A percentile compares a stretch with the other conserved stretches of the same genome.
Evolutionary conservation across 2,113 vertebrate species (phyloP).

Genomic region (Galemys pyrenaicus): DNA sequence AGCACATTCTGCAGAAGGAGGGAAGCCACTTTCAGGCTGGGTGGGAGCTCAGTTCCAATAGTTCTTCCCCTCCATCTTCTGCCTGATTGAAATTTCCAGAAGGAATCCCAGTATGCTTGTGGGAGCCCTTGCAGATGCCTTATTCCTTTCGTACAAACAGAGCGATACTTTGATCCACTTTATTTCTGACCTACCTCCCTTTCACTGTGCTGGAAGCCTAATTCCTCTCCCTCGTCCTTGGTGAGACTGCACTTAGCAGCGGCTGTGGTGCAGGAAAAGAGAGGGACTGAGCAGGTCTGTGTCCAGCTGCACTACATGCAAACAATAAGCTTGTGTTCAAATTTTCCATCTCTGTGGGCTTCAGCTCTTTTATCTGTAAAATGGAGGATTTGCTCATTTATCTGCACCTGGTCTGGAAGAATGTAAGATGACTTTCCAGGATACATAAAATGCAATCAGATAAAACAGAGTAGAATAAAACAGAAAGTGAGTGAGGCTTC

Average conservation of each 20-base stretch:
- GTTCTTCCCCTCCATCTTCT: not conserved
- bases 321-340: not conserved
- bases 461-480: too few relatives aligned
- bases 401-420: not conserved
- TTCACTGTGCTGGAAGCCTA: not conserved
- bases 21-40: not conserved
- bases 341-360: not conserved
- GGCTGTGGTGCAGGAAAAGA: not conserved
- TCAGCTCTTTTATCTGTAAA: not conserved
- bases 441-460: not conserved
- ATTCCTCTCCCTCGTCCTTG: not conserved
- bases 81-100: not conserved
- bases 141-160: not conserved
- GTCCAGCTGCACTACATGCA: not conserved
- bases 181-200: not conserved
- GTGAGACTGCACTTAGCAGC: not conserved
- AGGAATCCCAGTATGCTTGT: not conserved
- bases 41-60: not conserved
- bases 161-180: not conserved
- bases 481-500: too few relatives aligned
- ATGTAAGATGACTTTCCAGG: not conserved
- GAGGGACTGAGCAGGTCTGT: not conserved
- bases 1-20: accelerated
- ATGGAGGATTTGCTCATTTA: not conserved
- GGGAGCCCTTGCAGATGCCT: not conserved